These are phyloP conservation scores for Bucco capensis DNA, from an alignment of 2,113 vertebrate genomes.

Conservation along the genomic window DNA sequence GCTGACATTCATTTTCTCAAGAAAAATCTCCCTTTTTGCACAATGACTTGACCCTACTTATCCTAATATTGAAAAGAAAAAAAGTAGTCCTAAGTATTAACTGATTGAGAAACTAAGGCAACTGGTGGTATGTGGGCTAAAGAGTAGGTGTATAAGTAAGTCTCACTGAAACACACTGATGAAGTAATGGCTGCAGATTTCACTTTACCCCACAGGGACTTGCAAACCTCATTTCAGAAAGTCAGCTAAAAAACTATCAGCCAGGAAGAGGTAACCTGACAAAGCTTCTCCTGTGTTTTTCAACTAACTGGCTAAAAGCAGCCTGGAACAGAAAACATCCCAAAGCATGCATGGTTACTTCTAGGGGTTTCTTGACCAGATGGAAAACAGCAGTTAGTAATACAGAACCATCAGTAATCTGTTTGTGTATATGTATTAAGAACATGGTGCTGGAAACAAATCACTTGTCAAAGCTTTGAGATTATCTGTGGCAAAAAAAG, in stretches of 20 bases:
- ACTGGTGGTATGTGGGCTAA: constrained; percentile 34
- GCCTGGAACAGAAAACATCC: not conserved
- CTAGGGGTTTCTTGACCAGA: not conserved
- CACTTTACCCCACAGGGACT: not conserved
- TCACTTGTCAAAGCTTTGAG: not conserved
- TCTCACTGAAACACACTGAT: not conserved
- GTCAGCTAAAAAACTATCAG: not conserved
- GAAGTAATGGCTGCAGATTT: constrained; percentile 18
- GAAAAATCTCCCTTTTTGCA: not conserved
- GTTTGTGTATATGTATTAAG: not conserved
- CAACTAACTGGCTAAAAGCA: not conserved
- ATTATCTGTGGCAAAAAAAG: not conserved
- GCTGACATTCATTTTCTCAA: not conserved
- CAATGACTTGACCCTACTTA: not conserved
- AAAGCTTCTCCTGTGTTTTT: not conserved
- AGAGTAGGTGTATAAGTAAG: constrained; percentile 15
- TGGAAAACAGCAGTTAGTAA: not conserved
- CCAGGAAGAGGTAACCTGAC: not conserved
- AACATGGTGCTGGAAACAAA: not conserved
- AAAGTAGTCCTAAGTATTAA: not conserved
- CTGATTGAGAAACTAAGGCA: constrained; percentile 24
- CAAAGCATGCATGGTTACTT: not conserved
- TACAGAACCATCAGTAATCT: not conserved
- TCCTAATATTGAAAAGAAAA: not conserved
- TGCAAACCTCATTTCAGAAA: not conserved